A percentile compares a stretch with the other conserved stretches of the same genome.
Evolutionary conservation across 35 echinoderm and acorn worm genomes (phyloP).

Genomic region (Stichopus chloronotus): DNA sequence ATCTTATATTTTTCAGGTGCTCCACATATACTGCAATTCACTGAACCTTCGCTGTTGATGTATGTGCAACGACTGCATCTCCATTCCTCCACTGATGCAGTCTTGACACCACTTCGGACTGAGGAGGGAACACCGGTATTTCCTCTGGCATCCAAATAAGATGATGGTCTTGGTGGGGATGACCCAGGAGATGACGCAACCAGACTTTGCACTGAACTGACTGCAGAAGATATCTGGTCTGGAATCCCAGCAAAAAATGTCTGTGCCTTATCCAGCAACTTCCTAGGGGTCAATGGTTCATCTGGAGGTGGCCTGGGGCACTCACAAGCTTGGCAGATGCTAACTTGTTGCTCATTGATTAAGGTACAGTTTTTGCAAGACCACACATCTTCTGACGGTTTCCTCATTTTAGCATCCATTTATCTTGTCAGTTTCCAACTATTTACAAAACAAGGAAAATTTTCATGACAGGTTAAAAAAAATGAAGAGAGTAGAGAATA

Average conservation of each 20-base stretch:
- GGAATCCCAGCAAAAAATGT: constrained; percentile 16
- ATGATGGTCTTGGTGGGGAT: neutral
- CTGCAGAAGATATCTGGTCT: constrained; percentile 30
- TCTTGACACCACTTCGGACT: neutral
- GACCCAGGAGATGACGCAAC: neutral
- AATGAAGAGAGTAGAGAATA: no score
- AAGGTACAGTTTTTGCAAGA: constrained; percentile 33
- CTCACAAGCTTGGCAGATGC: neutral
- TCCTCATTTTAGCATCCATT: neutral
- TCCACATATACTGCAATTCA: constrained; percentile 68
- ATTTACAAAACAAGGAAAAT: no score
- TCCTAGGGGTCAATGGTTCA: neutral
- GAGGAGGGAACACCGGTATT: neutral
- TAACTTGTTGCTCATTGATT: neutral
- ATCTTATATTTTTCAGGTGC: constrained; percentile 9
- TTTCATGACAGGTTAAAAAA: no score
- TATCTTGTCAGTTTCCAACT: neutral
- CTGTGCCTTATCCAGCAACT: constrained; percentile 34
- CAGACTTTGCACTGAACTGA: neutral
- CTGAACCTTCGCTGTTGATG: constrained; percentile 39
- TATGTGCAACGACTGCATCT: constrained; percentile 67
- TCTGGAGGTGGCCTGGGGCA: neutral
- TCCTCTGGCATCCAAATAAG: neutral
- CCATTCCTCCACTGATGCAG: constrained; percentile 21
- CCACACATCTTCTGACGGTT: constrained; percentile 9